Evolutionary conservation across 2,888 invertebrate species (phyloP).

Genomic region (Agrilus biguttatus): DNA sequence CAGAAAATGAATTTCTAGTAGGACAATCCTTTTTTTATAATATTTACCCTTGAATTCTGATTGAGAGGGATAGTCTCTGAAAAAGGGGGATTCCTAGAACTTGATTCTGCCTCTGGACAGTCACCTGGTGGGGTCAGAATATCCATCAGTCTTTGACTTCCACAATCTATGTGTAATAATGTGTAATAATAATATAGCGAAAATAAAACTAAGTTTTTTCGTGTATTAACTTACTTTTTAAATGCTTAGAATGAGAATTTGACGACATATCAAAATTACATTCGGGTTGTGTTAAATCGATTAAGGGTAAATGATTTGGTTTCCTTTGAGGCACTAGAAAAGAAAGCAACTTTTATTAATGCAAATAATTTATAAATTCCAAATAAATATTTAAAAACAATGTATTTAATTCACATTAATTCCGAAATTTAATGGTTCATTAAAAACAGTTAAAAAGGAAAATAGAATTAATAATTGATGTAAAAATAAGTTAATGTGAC

Average conservation of each 20-base stretch:
- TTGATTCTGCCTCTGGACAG: slow-evolving; percentile 1
- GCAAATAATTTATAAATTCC: too few species aligned
- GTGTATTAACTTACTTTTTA: slow-evolving; percentile 3
- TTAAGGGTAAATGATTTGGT: slow-evolving; percentile 10
- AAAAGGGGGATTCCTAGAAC: slow-evolving; percentile 4
- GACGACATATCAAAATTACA: slow-evolving; percentile 13
- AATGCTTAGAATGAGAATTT: slow-evolving; percentile 2
- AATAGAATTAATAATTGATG: too few species aligned
- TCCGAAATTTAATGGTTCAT: too few species aligned
- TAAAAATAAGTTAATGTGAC: too few species aligned
- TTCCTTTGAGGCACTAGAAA: slow-evolving; percentile 9
- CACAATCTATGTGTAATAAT: too few species aligned
- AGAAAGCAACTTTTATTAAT: too few species aligned
- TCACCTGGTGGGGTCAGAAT: slow-evolving; percentile 2
- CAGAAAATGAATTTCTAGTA: not conserved
- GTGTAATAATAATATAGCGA: too few species aligned
- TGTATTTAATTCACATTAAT: too few species aligned
- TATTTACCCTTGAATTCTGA: slow-evolving; percentile 11
- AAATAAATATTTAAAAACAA: too few species aligned
- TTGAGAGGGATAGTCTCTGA: slow-evolving; percentile 13
- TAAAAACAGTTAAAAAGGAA: too few species aligned
- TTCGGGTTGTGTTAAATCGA: slow-evolving; percentile 20
- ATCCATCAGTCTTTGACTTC: too few species aligned
- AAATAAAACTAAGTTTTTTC: too few species aligned
- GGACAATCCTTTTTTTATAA: not conserved